Percentiles rank a stretch among this genome's conserved stretches.
These are phyloP conservation scores for Polypterus bichir DNA, from an alignment of 2,113 vertebrate species.

Conservation along the genomic window DNA sequence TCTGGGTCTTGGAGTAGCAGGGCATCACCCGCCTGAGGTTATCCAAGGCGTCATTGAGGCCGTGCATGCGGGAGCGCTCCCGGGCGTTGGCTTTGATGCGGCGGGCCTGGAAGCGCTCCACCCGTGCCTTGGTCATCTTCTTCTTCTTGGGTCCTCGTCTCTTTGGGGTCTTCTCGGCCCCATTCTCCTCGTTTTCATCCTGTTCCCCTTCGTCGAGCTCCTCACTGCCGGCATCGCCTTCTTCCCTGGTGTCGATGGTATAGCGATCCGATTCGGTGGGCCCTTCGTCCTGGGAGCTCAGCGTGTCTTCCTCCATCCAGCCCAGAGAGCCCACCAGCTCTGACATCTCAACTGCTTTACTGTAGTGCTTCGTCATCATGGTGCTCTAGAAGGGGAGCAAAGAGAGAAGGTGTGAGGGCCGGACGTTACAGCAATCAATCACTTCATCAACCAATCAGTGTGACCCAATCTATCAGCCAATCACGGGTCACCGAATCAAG, in stretches of 20 bases:
- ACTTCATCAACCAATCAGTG: too few relatives aligned
- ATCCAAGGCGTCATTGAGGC: constrained; percentile 85
- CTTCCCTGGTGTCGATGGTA: constrained; percentile 33
- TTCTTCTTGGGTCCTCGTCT: constrained; percentile 93
- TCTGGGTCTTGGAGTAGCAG: constrained; percentile 96
- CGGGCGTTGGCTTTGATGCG: constrained; percentile 85
- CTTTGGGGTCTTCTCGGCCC: constrained; percentile 69
- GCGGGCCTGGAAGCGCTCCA: constrained; percentile 77
- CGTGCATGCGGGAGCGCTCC: constrained; percentile 86
- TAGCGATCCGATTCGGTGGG: constrained; percentile 33
- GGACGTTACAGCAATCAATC: too few relatives aligned
- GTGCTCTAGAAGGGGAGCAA: constrained; percentile 37
- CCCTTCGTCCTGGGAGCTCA: constrained; percentile 59
- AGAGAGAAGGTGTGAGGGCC: not conserved
- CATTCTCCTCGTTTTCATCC: constrained; percentile 44
- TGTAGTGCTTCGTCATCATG: constrained; percentile 66
- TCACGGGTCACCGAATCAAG: too few relatives aligned
- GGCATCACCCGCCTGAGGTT: constrained; percentile 85
- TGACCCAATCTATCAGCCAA: too few relatives aligned
- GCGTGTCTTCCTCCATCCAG: constrained; percentile 63
- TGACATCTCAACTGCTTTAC: constrained; percentile 54
- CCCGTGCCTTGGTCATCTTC: constrained; percentile 90
- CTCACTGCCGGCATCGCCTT: constrained; percentile 54
- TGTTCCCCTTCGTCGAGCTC: constrained; percentile 62
- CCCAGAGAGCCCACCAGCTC: constrained; percentile 60